phyloP scores from a whole-genome alignment of 2,113 vertebrate genomes.

The Mastomys natalensis region DNA sequence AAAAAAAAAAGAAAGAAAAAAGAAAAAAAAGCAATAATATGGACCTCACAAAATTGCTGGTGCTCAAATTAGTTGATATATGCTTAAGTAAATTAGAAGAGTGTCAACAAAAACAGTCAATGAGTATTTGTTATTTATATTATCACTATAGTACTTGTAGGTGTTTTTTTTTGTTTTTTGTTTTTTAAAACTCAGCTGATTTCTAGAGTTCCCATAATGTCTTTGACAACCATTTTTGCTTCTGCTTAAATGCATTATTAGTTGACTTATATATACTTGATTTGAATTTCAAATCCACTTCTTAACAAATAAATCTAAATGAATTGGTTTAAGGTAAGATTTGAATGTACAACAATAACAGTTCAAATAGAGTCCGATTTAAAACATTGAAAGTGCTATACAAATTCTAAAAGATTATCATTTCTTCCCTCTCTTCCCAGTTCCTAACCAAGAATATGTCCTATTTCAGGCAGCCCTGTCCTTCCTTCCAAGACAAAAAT shows the following conservation, averaged over 20 bases:
- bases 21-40: constrained; percentile 20
- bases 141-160: constrained; percentile 20
- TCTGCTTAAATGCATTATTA: constrained; percentile 57
- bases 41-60: not conserved
- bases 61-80: constrained; percentile 40
- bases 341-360: constrained; percentile 22
- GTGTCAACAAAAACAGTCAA: not conserved
- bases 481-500: constrained; percentile 35
- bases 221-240: constrained; percentile 58
- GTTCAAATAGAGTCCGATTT: constrained; percentile 39
- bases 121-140: constrained; percentile 59
- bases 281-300: constrained; percentile 65
- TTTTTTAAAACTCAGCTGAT: not conserved
- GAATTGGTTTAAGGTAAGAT: not conserved
- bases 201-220: constrained; percentile 59
- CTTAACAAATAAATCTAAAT: constrained; percentile 57
- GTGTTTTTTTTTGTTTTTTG: not conserved
- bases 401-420: not conserved
- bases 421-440: constrained; percentile 1
- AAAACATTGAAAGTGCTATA: constrained; percentile 16
- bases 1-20: no score
- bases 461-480: not conserved
- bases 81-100: constrained; percentile 30
- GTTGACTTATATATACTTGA: constrained; percentile 36
- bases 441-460: not conserved